phyloP scores from a whole-genome alignment of 2,888 invertebrate genomes.

The Pyrrhia umbra region DNA sequence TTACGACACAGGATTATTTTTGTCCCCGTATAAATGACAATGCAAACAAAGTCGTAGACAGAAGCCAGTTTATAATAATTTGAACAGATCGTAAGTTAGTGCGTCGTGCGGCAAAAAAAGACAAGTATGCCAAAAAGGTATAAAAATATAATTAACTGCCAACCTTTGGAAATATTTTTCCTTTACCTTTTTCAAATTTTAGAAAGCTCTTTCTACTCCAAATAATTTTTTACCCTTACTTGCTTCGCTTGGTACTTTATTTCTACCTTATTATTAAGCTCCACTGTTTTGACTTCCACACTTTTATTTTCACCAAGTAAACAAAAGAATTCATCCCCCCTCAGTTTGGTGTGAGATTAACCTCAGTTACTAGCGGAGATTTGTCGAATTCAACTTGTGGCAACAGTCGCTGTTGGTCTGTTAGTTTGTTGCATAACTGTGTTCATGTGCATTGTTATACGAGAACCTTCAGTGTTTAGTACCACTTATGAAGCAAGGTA shows the following conservation, averaged over 20 bases:
- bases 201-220: background rate
- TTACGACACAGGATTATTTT: too few species aligned
- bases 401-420: conserved; percentile 15
- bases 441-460: conserved; percentile 12
- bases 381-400: conserved; percentile 28
- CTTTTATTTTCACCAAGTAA: background rate
- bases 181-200: background rate
- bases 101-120: too few species aligned
- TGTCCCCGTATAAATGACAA: too few species aligned
- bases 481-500: too few species aligned
- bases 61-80: too few species aligned
- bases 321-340: background rate
- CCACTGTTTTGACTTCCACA: background rate
- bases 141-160: background rate
- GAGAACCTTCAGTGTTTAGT: background rate
- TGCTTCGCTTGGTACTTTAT: background rate
- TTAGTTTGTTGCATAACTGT: conserved; percentile 20
- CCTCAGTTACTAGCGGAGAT: conserved; percentile 12
- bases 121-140: background rate
- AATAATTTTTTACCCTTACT: background rate
- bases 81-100: too few species aligned
- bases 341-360: conserved; percentile 31
- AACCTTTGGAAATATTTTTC: too few species aligned
- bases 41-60: too few species aligned
- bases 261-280: background rate